Percentiles rank a stretch among this genome's conserved stretches.
phyloP scores from a whole-genome alignment of 2,888 invertebrate genomes.

The Pasiphila rectangulata region DNA sequence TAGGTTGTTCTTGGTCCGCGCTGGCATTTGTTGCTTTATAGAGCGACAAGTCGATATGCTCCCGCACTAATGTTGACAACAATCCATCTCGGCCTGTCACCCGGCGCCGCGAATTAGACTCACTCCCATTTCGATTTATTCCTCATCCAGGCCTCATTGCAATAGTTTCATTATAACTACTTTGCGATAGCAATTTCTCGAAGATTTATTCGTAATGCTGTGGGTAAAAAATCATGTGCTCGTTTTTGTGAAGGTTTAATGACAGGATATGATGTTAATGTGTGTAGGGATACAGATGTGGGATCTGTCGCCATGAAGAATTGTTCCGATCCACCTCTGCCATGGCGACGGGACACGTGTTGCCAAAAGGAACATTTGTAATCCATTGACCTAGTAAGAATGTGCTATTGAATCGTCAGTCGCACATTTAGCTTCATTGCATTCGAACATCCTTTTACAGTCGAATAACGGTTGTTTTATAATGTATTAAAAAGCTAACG shows the following conservation, averaged over 20 bases:
- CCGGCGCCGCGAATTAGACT: slow-evolving; percentile 74
- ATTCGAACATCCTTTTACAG: background rate
- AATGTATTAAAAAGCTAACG: slow-evolving; percentile 9
- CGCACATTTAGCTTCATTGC: background rate
- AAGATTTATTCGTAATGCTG: slow-evolving; percentile 65
- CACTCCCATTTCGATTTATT: slow-evolving; percentile 78
- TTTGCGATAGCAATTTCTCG: slow-evolving; percentile 59
- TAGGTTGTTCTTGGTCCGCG: slow-evolving; percentile 22
- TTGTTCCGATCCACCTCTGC: slow-evolving; percentile 58
- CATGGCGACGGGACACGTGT: slow-evolving; percentile 57
- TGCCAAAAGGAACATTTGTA: slow-evolving; percentile 22
- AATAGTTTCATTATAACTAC: slow-evolving; percentile 54
- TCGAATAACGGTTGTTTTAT: slow-evolving; percentile 11
- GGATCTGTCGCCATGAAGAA: slow-evolving; percentile 55
- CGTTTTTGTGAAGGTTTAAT: slow-evolving; percentile 66
- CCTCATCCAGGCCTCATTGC: slow-evolving; percentile 51
- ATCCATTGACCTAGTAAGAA: slow-evolving; percentile 22
- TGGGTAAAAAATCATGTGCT: slow-evolving; percentile 53
- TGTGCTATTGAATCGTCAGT: slow-evolving; percentile 7
- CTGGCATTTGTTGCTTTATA: slow-evolving; percentile 40
- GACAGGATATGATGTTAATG: slow-evolving; percentile 74
- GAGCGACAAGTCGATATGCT: slow-evolving; percentile 73
- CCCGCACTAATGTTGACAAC: slow-evolving; percentile 78
- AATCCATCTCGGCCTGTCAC: slow-evolving; percentile 76
- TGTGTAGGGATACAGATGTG: slow-evolving; percentile 65